Evolutionary conservation across 2,113 vertebrate species (phyloP), one percentile per base, ranked within the genome.

Genomic region (Zosterops lateralis): DNA sequence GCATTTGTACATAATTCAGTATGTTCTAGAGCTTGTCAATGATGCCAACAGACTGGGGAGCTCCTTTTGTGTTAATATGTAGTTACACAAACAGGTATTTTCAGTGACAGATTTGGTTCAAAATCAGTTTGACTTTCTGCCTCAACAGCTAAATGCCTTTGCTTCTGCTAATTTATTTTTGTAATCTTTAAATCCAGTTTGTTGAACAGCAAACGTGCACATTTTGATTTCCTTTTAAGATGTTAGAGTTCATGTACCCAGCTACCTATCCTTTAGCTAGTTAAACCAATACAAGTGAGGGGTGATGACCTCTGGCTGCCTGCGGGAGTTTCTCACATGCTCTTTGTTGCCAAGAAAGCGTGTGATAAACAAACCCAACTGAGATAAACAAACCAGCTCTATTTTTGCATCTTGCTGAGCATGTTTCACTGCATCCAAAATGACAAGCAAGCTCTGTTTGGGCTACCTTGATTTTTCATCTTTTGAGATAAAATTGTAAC

Each of bases 401-500:
- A 62, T 85, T 93, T 96, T 91, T 96, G 67, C 47, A 58, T 83
- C 66, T 40, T 65, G 82, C 45, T 85, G 36, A 2, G 32, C 14
- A 28, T 40, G 29, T 89, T 66, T 67, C 16, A 34, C 64, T 92
- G 72, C 38, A 83, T 70, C 75, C 54, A 62, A 76, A 93, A 77
- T 84, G 45, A 40, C 10, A 38, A 79, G 22, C 53, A 45, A 85
- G 26, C 42, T 71, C 38, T 48, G 14, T 36, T 66, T 40, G 62
- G 68, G 32, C 42, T 85, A 34, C 84, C 78, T 66, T 72, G 28
- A 22, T 42, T 50, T 87, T 87, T 54, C 24, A 58, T 53, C 29
- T 82, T 95, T 84, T 3, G 84, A 96, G 60, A 70, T 97, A 97
- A 98, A 98, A 97, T 96, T 21, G 11, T 60, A 66, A 73, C 19